Evolutionary conservation across 1,140 invertebrate genomes (phyloP).

Genomic region (Leucophenga varia): DNA sequence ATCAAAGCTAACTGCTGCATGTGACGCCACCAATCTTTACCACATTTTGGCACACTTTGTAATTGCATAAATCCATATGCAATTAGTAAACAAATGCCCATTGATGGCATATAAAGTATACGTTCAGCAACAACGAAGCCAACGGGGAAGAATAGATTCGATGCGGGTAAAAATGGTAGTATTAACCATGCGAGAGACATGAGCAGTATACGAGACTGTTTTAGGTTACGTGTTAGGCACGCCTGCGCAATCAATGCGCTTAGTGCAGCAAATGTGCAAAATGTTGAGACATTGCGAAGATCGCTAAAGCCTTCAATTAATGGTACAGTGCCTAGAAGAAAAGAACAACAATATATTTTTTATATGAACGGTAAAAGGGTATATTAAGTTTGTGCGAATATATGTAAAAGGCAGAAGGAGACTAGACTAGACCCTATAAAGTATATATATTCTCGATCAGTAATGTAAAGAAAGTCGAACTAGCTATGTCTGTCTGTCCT

Average conservation of each 20-base stretch:
- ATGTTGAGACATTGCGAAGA: constrained; percentile 80
- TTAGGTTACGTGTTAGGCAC: constrained; percentile 30
- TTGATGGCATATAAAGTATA: constrained; percentile 94
- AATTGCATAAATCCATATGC: constrained; percentile 73
- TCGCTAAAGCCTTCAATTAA: constrained; percentile 79
- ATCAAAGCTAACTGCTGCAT: constrained; percentile 64
- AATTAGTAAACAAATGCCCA: constrained; percentile 94
- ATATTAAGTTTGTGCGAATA: too few relatives aligned
- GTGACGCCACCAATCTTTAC: constrained; percentile 50
- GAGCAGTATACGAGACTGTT: constrained; percentile 71
- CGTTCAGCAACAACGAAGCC: constrained; percentile 97
- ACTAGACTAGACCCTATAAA: too few relatives aligned
- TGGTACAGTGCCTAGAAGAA: constrained; percentile 74
- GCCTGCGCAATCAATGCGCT: constrained; percentile 44
- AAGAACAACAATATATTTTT: too few relatives aligned
- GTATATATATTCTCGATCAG: too few relatives aligned
- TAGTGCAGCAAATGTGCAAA: constrained; percentile 71
- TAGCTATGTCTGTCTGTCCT: too few relatives aligned
- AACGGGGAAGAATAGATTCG: constrained; percentile 95
- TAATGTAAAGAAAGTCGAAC: too few relatives aligned
- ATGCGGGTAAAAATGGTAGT: constrained; percentile 92
- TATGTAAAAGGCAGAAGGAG: too few relatives aligned
- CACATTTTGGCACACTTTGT: constrained; percentile 7
- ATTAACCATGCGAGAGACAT: constrained; percentile 86
- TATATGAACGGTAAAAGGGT: too few relatives aligned